A percentile compares a stretch with the other conserved stretches of the same genome.
Conservation (phyloP, 2,888 invertebrate species). For the Chromoteleia sp. region DNA sequence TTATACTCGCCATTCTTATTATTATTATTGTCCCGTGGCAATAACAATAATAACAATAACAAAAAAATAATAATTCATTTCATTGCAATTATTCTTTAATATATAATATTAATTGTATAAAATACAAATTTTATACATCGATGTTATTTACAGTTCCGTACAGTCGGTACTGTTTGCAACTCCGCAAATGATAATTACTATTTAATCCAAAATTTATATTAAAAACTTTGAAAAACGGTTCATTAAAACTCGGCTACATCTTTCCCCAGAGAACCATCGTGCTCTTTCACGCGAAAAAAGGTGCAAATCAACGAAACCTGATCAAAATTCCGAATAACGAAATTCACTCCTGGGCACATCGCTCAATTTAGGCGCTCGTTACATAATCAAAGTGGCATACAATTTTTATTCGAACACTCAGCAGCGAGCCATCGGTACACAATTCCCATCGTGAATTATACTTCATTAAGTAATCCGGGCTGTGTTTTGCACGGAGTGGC, state of each 20-base stretch:
- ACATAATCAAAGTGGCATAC: conserved; percentile 53
- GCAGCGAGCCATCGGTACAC: conserved; percentile 45
- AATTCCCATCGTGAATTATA: conserved; percentile 64
- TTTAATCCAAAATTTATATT: conserved; percentile 10
- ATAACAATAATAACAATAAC: no score
- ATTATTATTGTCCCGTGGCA: no score
- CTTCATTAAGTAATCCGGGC: conserved; percentile 66
- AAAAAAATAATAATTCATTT: no score
- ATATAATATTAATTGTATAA: no score
- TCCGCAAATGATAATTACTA: conserved; percentile 2
- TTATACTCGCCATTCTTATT: no score
- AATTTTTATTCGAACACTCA: conserved; percentile 61
- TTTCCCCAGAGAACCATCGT: conserved; percentile 4
- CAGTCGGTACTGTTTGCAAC: background rate
- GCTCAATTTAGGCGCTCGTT: conserved; percentile 45
- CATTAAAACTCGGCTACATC: conserved; percentile 22
- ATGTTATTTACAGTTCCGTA: no score
- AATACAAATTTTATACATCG: no score
- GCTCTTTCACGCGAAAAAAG: conserved; percentile 7
- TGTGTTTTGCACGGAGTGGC: conserved; percentile 60
- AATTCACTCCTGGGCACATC: conserved; percentile 14
- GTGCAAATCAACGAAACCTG: conserved; percentile 21
- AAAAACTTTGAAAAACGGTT: conserved; percentile 13
- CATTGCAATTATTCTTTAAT: no score
- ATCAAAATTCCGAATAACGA: conserved; percentile 43